phyloP scores from a whole-genome alignment of 2,888 invertebrate genomes.

The Parnassius glacialis region DNA sequence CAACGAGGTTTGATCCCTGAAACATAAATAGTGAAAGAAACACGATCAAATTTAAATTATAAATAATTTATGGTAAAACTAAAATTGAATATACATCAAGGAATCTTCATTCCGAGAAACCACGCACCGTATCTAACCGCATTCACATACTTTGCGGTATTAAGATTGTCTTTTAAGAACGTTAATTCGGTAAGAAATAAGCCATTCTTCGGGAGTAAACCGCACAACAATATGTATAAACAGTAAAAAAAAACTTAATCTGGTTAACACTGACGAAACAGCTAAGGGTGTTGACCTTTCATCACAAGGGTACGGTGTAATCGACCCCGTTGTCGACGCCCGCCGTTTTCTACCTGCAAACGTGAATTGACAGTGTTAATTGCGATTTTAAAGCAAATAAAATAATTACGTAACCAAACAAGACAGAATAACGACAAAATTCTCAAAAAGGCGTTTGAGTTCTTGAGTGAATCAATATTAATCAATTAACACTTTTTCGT shows the following conservation, averaged over 20 bases:
- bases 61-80: too few species aligned
- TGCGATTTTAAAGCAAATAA: slow-evolving; percentile 6
- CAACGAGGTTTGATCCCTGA: too few species aligned
- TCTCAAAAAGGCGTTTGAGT: too few species aligned
- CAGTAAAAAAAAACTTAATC: slow-evolving; percentile 36
- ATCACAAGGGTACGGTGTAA: slow-evolving; percentile 32
- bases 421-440: background rate
- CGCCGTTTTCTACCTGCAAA: slow-evolving; percentile 46
- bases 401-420: slow-evolving; percentile 5
- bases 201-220: slow-evolving; percentile 12
- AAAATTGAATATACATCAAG: too few species aligned
- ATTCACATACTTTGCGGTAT: background rate
- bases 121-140: background rate
- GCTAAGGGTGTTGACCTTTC: slow-evolving; percentile 39
- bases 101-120: background rate
- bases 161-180: background rate
- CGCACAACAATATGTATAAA: slow-evolving; percentile 24
- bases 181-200: slow-evolving; percentile 11
- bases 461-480: too few species aligned
- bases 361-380: slow-evolving; percentile 11
- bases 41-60: too few species aligned
- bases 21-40: too few species aligned
- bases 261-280: slow-evolving; percentile 36
- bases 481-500: too few species aligned
- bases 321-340: slow-evolving; percentile 28